phyloP scores from a whole-genome alignment of 2,113 vertebrate species.

The Triplophysa rosa region DNA sequence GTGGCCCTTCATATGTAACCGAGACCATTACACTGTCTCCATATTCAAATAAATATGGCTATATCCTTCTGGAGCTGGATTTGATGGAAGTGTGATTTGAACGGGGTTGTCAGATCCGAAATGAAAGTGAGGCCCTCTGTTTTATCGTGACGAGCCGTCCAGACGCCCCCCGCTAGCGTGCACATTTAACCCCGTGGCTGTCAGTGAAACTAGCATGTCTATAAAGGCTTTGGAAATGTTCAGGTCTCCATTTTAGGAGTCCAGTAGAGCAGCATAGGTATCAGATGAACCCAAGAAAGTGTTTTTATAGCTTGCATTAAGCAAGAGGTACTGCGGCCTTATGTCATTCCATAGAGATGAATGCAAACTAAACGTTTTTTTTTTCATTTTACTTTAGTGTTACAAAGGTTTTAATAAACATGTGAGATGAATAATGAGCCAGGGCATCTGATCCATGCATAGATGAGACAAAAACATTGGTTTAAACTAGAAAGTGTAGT shows the following conservation, averaged over 20 bases:
- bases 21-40: slow-evolving; percentile 29
- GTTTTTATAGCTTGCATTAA: slow-evolving; percentile 12
- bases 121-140: slow-evolving; percentile 40
- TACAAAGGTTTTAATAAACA: slow-evolving; percentile 30
- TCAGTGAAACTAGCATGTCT: slow-evolving; percentile 41
- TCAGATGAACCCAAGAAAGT: slow-evolving; percentile 30
- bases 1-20: slow-evolving; percentile 12
- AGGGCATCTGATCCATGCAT: background rate
- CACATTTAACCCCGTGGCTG: slow-evolving; percentile 50
- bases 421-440: background rate
- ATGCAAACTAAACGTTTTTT: background rate
- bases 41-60: slow-evolving; percentile 33
- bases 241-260: slow-evolving; percentile 29
- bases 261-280: slow-evolving; percentile 18
- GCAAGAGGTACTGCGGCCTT: background rate
- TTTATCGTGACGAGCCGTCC: slow-evolving; percentile 29
- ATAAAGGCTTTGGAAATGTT: slow-evolving; percentile 44
- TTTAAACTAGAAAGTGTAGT: background rate
- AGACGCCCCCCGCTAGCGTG: slow-evolving; percentile 51
- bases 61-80: slow-evolving; percentile 5
- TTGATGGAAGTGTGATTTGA: slow-evolving; percentile 51
- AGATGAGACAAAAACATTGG: background rate
- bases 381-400: background rate
- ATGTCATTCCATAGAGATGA: background rate
- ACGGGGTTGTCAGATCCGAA: slow-evolving; percentile 46